Percentiles rank a stretch among this genome's conserved stretches.
Conservation (phyloP, 2,113 vertebrate species). For the Heptranchias perlo region DNA sequence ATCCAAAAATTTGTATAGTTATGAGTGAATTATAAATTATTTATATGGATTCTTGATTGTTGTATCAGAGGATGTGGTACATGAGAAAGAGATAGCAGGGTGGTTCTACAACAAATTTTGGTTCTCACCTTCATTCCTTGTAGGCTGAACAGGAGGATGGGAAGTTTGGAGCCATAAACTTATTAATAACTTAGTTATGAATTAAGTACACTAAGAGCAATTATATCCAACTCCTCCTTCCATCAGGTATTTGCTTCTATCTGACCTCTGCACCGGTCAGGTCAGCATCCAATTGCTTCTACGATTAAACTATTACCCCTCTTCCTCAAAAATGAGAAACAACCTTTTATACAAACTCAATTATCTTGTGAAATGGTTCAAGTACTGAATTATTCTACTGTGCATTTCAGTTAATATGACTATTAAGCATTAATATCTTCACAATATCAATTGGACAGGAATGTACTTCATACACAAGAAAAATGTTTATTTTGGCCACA, state of each 20-base stretch:
- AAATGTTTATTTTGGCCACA: not conserved
- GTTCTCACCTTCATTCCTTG: not conserved
- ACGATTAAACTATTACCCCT: not conserved
- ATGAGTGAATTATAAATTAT: not conserved
- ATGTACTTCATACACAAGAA: not conserved
- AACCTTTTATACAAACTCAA: too few species aligned
- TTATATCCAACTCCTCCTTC: not conserved
- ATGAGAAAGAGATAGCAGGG: not conserved
- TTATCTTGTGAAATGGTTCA: not conserved
- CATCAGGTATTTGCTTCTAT: not conserved
- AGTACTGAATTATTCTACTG: not conserved
- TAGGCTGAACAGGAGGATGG: not conserved
- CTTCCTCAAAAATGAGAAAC: not conserved
- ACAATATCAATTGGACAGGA: not conserved
- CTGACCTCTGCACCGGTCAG: not conserved
- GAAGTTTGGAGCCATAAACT: not conserved
- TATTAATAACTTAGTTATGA: not conserved
- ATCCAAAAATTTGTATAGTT: not conserved
- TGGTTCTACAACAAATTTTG: not conserved
- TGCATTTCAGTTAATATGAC: constrained; percentile 10
- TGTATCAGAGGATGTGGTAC: not conserved
- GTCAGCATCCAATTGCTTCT: not conserved
- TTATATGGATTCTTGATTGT: not conserved
- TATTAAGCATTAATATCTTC: constrained; percentile 10
- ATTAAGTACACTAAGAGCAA: not conserved